A percentile compares a stretch with the other conserved stretches of the same genome.
These are phyloP conservation scores for Pygoscelis adeliae DNA, from an alignment of 2,113 vertebrate species.

Conservation along the genomic window DNA sequence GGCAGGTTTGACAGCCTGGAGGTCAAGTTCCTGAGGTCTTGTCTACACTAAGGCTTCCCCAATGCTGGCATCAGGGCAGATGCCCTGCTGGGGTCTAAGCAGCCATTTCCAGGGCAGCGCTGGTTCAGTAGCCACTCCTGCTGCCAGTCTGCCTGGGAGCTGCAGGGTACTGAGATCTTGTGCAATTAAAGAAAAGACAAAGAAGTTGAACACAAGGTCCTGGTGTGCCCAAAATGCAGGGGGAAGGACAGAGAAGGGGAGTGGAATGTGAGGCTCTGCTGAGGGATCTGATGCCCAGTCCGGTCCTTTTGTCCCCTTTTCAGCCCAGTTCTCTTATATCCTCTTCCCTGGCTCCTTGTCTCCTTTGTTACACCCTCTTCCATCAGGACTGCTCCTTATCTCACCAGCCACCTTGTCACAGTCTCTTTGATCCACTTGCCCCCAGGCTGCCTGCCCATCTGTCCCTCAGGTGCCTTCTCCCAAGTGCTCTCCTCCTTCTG, in stretches of 20 bases:
- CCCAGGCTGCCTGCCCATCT: background rate
- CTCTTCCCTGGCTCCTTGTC: background rate
- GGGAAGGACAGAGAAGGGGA: background rate
- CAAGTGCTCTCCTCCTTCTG: background rate
- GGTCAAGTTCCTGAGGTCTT: background rate
- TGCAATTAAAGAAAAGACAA: background rate
- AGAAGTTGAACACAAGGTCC: background rate
- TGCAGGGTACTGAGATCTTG: background rate
- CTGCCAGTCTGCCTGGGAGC: background rate
- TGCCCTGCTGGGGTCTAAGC: background rate
- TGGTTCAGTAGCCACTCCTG: background rate
- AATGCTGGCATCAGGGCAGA: background rate
- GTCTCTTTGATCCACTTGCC: background rate
- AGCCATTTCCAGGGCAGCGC: background rate
- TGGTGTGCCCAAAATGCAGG: background rate
- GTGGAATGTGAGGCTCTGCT: background rate
- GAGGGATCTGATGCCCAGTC: background rate
- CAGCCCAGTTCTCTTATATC: background rate
- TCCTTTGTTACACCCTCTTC: background rate
- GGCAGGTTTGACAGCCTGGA: background rate
- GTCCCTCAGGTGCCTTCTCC: background rate
- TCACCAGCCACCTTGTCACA: background rate
- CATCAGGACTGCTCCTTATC: background rate
- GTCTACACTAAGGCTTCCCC: background rate
- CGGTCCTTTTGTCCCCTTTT: background rate